Base-by-base conservation (phyloP, 64 coral and sea anemone genomes). In the Stichodactyla helianthus region DNA sequence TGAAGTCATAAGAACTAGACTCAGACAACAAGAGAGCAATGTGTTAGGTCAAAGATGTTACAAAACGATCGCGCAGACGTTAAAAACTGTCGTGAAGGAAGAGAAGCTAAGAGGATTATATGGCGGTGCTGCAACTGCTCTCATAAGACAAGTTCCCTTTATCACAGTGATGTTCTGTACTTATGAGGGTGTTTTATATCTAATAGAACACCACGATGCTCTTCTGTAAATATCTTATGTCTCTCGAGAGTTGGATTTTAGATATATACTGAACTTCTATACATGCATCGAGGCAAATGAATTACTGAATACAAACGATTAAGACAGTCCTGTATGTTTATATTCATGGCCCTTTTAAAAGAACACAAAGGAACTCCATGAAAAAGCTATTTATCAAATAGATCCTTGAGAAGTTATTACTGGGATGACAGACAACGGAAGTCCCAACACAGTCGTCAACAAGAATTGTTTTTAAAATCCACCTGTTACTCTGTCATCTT, bases 81-180 rank as follows among this genome's bases (percentile, higher is more conserved):
- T 89, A 58, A 87, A 20, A 27, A 94, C 84, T 6, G 84, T 94
- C 8, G 56, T 90, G 10, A 59, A 59, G 70, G 92, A 94, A 60
- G 92, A 94, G 50, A 87, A 87, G 7, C 90, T 88, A 61, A 90
- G 53, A 6, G 92, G 88, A 0, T 84, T 94, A 10, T 94, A 94
- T 63, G 84, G 92, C 54, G 92, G 92, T n/a, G 51, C 90, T 12
- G 63, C 54, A 64, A 94, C 92, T 9, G 84, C 86, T 79, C 79
- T 94, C 6, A 83, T 94, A 65, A 57, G 88, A 53, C 92, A 94
- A 79, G 89, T 94, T 11, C 92, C 92, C 13, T 90, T 90, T 20
- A 94, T 83, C 14, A 78, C 79, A 6, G 87, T 94, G 13, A 86
- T 94, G 85, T 89, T 94, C 60, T 82, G 88, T 27, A 90, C 88